Percentiles rank a stretch among this genome's conserved stretches.
Evolutionary conservation across 2,113 vertebrate genomes (phyloP).

Genomic region (Microcebus ravelobensis): DNA sequence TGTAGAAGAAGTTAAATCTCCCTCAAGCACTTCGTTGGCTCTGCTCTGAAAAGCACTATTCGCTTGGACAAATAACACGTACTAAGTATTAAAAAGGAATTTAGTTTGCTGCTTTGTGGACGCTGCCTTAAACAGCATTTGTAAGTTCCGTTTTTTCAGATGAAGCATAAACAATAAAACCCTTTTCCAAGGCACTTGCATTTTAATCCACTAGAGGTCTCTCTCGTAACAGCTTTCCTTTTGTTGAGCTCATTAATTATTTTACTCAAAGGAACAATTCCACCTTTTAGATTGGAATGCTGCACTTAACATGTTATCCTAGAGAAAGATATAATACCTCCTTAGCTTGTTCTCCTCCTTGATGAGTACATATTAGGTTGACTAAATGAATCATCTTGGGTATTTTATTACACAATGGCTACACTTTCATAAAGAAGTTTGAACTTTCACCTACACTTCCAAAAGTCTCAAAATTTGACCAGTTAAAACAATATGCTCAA

Average conservation of each 20-base stretch:
- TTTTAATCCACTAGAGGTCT: constrained; percentile 94
- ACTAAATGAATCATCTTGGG: constrained; percentile 87
- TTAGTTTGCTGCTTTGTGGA: not conserved
- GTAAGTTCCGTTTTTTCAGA: not conserved
- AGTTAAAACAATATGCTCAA: constrained; percentile 75
- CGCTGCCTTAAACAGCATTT: not conserved
- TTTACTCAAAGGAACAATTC: constrained; percentile 88
- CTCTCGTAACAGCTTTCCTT: constrained; percentile 93
- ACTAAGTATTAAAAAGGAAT: not conserved
- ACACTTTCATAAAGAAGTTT: constrained; percentile 82
- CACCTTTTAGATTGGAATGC: constrained; percentile 86
- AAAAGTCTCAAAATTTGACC: constrained; percentile 84
- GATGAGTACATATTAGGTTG: constrained; percentile 87
- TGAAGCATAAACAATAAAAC: constrained; percentile 65
- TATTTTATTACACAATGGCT: constrained; percentile 86
- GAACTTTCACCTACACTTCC: constrained; percentile 85
- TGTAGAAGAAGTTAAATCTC: not conserved
- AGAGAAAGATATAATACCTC: constrained; percentile 85
- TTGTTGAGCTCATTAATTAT: constrained; percentile 79
- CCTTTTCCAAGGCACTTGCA: constrained; percentile 42
- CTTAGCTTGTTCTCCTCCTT: constrained; percentile 86
- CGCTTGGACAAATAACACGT: not conserved
- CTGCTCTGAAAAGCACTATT: not conserved
- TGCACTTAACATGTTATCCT: constrained; percentile 84
- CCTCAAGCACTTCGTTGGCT: not conserved